Percentiles rank a stretch among this genome's conserved stretches.
Conservation (phyloP, 2,797 vertebrate genomes). For the Dallia pectoralis region DNA sequence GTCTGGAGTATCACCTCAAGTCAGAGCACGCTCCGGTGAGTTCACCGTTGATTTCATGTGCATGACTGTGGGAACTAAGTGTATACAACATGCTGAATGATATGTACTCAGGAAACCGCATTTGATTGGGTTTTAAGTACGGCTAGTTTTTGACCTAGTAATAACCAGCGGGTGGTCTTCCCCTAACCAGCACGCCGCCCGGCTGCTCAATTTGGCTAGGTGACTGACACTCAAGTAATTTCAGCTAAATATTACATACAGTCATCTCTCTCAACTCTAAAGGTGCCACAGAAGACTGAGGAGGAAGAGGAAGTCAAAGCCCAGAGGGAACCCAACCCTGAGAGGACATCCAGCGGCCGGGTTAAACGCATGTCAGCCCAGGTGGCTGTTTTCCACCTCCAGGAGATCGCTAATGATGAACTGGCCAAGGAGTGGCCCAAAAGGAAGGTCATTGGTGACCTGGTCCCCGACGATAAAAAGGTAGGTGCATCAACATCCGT, state of each 20-base stretch:
- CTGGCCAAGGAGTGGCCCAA: constrained; percentile 93
- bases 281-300: constrained; percentile 66
- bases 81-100: too few relatives aligned
- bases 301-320: constrained; percentile 61
- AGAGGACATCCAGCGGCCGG: constrained; percentile 77
- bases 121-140: too few relatives aligned
- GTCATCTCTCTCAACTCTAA: constrained; percentile 19
- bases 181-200: too few relatives aligned
- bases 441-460: constrained; percentile 89
- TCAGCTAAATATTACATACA: background rate
- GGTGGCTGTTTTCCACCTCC: constrained; percentile 89
- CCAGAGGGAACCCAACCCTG: constrained; percentile 63
- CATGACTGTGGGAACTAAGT: too few relatives aligned
- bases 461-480: constrained; percentile 93
- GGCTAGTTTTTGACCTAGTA: too few relatives aligned
- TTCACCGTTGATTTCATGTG: constrained; percentile 26
- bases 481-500: constrained; percentile 49
- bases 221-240: background rate
- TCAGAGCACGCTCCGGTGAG: constrained; percentile 89
- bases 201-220: too few relatives aligned
- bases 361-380: constrained; percentile 88
- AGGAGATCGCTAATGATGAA: constrained; percentile 88
- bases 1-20: constrained; percentile 89
- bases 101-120: too few relatives aligned
- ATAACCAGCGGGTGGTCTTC: too few relatives aligned